phyloP scores from a whole-genome alignment of 1,140 invertebrate species.

The Panagrolaimus sp. region DNA sequence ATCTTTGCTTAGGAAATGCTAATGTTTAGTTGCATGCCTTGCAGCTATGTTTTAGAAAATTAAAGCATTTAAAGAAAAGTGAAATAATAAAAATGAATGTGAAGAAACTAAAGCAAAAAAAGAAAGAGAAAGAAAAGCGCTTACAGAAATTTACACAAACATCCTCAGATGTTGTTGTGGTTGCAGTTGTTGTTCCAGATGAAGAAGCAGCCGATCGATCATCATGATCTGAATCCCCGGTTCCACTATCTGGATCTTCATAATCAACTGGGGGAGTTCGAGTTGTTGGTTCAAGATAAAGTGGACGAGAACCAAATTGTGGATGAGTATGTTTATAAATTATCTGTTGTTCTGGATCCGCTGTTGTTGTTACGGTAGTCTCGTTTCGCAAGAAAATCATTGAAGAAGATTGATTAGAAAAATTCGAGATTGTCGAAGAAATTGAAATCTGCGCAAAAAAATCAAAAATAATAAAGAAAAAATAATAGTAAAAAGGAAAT shows the following conservation, averaged over 20 bases:
- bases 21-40: too few relatives aligned
- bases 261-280: conserved; percentile 55
- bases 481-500: conserved; percentile 2
- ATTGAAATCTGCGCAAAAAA: conserved; percentile 45
- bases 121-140: conserved; percentile 11
- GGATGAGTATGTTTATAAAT: conserved; percentile 3
- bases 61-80: too few relatives aligned
- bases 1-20: too few relatives aligned
- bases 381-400: too few relatives aligned
- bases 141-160: background rate
- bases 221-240: conserved; percentile 49
- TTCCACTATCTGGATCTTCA: conserved; percentile 52
- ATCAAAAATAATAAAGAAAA: conserved; percentile 13
- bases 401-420: conserved; percentile 16
- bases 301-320: conserved; percentile 21
- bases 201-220: conserved; percentile 16
- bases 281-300: conserved; percentile 27
- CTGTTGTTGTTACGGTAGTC: too few relatives aligned
- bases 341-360: background rate
- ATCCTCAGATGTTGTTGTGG: too few relatives aligned
- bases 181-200: background rate
- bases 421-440: conserved; percentile 37
- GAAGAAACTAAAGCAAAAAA: background rate
- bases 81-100: background rate
- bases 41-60: too few relatives aligned